phyloP scores from a whole-genome alignment of 2,888 invertebrate species.

The Epinotia demarniana region DNA sequence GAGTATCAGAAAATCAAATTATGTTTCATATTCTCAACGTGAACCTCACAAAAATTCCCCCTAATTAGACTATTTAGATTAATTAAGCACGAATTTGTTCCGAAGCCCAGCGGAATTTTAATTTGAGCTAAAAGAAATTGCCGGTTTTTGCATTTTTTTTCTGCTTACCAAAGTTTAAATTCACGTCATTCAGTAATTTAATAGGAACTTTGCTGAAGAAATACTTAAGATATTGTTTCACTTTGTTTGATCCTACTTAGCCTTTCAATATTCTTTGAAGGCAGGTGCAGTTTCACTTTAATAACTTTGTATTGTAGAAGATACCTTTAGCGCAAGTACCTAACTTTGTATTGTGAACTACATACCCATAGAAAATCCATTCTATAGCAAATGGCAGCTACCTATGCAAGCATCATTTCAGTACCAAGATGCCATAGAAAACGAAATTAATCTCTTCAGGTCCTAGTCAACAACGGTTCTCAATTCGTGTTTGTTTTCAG shows the following conservation, averaged over 20 bases:
- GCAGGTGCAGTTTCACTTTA: constrained; percentile 25
- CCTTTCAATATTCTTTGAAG: constrained; percentile 21
- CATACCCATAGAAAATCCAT: too few species aligned
- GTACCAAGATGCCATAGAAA: background rate
- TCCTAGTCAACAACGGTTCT: constrained; percentile 8
- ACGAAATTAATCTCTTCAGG: too few species aligned
- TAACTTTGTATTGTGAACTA: too few species aligned
- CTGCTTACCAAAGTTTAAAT: constrained; percentile 39
- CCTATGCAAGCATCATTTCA: too few species aligned
- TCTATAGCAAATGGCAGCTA: too few species aligned
- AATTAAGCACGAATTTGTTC: constrained; percentile 63
- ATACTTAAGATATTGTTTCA: constrained; percentile 43
- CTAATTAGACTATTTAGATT: constrained; percentile 69
- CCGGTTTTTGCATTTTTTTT: constrained; percentile 45
- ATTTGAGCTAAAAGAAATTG: constrained; percentile 53
- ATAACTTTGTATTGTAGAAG: background rate
- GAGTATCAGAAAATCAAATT: constrained; percentile 41
- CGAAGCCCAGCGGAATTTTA: constrained; percentile 61
- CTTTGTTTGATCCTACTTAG: constrained; percentile 20
- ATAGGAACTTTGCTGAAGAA: constrained; percentile 36
- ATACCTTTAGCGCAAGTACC: too few species aligned
- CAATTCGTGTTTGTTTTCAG: constrained; percentile 22
- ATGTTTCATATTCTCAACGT: constrained; percentile 50
- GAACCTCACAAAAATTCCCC: constrained; percentile 57
- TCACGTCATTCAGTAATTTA: constrained; percentile 42